Evolutionary conservation across 1,140 invertebrate genomes (phyloP).

Genomic region (Euwallacea similis): DNA sequence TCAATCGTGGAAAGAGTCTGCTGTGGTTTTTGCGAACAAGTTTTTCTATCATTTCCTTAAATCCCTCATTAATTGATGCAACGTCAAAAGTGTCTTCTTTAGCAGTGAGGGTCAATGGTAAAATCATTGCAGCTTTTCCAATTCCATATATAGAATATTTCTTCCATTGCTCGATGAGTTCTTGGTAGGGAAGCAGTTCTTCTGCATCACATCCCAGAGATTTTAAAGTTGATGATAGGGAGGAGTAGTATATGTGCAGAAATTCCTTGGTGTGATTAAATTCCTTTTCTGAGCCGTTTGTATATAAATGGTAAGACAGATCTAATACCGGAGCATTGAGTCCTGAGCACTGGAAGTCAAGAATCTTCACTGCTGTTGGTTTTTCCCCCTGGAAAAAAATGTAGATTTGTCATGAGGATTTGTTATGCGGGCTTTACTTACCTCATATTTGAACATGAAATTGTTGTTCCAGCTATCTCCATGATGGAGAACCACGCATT

Average conservation of each 20-base stretch:
- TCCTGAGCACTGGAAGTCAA: slow-evolving; percentile 62
- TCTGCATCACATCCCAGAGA: slow-evolving; percentile 9
- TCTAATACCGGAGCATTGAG: slow-evolving; percentile 62
- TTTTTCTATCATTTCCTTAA: too few species aligned
- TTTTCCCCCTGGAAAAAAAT: slow-evolving; percentile 14
- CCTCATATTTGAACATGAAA: slow-evolving; percentile 58
- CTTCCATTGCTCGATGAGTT: slow-evolving; percentile 53
- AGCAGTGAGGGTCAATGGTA: neutral
- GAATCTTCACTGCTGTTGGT: slow-evolving; percentile 44
- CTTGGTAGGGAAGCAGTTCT: slow-evolving; percentile 53
- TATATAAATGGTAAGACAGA: slow-evolving; percentile 60
- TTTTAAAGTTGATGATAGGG: slow-evolving; percentile 10
- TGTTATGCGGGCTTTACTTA: slow-evolving; percentile 7
- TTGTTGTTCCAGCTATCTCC: slow-evolving; percentile 61
- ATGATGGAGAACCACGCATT: slow-evolving; percentile 42
- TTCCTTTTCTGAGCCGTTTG: slow-evolving; percentile 6
- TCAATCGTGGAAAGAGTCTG: too few species aligned
- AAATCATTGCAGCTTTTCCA: neutral
- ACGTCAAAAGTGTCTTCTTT: slow-evolving; percentile 2
- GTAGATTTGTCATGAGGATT: neutral
- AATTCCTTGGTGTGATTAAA: slow-evolving; percentile 9
- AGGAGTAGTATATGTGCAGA: slow-evolving; percentile 12
- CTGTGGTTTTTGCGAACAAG: too few species aligned
- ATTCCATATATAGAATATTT: slow-evolving; percentile 36
- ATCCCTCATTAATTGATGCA: neutral